These are phyloP conservation scores for Octomys mimax DNA, from an alignment of 2,797 vertebrate species.

Conservation along the genomic window DNA sequence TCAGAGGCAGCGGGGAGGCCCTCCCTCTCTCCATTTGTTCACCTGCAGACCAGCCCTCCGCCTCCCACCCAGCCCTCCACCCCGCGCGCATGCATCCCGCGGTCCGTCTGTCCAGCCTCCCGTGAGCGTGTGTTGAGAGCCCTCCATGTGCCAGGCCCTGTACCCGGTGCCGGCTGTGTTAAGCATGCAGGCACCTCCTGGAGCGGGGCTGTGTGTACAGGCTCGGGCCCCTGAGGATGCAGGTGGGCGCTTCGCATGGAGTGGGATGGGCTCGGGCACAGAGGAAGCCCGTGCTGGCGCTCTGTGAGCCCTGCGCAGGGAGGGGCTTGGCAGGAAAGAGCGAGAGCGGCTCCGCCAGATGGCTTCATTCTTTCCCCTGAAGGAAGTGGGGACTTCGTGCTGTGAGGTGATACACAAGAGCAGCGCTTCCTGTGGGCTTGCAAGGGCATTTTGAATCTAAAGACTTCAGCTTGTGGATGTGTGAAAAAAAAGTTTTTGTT, in stretches of 20 bases:
- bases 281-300: not conserved
- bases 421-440: constrained; percentile 79
- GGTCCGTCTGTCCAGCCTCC: not conserved
- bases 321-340: constrained; percentile 41
- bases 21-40: not conserved
- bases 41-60: too few species aligned
- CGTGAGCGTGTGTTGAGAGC: not conserved
- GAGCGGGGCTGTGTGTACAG: not conserved
- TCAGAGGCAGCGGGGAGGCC: not conserved
- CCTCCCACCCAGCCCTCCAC: too few species aligned
- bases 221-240: not conserved
- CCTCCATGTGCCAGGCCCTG: not conserved
- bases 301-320: constrained; percentile 38
- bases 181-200: not conserved
- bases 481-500: constrained; percentile 23
- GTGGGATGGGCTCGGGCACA: not conserved
- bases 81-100: not conserved
- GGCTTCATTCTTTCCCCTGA: constrained; percentile 74
- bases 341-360: constrained; percentile 78
- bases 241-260: not conserved
- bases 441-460: constrained; percentile 77
- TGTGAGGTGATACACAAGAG: constrained; percentile 70
- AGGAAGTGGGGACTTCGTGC: constrained; percentile 78
- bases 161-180: not conserved
- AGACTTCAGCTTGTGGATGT: constrained; percentile 69